Conservation (phyloP, 2,888 invertebrate genomes). For the Drosophila prostipennis region DNA sequence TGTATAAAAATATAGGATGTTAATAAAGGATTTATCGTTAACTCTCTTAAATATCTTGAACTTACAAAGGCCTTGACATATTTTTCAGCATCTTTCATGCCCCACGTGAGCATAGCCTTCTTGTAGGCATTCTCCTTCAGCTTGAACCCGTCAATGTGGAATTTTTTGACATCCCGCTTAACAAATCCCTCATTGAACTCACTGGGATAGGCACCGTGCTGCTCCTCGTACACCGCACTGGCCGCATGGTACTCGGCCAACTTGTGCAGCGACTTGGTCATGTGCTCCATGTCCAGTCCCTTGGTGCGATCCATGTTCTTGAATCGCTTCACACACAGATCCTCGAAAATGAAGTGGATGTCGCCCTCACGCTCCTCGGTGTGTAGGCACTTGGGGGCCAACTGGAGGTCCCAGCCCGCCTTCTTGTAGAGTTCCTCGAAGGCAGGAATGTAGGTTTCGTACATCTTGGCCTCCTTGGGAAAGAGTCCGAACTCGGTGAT, state of each 20-base stretch:
- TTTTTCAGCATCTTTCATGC: constrained; percentile 60
- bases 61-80: constrained; percentile 68
- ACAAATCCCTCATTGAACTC: constrained; percentile 64
- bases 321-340: constrained; percentile 63
- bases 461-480: constrained; percentile 81
- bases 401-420: constrained; percentile 65
- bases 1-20: constrained; percentile 4
- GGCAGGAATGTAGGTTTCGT: constrained; percentile 70
- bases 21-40: not conserved
- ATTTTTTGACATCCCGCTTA: not conserved
- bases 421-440: constrained; percentile 77
- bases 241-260: constrained; percentile 83
- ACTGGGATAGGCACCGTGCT: constrained; percentile 66
- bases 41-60: not conserved
- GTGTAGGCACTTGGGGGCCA: constrained; percentile 76
- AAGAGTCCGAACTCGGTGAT: constrained; percentile 65
- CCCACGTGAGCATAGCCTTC: constrained; percentile 71
- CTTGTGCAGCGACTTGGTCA: constrained; percentile 63
- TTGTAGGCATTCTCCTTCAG: constrained; percentile 36
- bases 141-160: constrained; percentile 22
- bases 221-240: constrained; percentile 72
- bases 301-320: constrained; percentile 72
- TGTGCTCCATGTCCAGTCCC: constrained; percentile 77
- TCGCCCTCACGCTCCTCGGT: constrained; percentile 55
- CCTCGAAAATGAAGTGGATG: constrained; percentile 80